These are phyloP conservation scores for Himalopsyche anomala DNA, from an alignment of 2,888 invertebrate genomes.

Conservation along the genomic window DNA sequence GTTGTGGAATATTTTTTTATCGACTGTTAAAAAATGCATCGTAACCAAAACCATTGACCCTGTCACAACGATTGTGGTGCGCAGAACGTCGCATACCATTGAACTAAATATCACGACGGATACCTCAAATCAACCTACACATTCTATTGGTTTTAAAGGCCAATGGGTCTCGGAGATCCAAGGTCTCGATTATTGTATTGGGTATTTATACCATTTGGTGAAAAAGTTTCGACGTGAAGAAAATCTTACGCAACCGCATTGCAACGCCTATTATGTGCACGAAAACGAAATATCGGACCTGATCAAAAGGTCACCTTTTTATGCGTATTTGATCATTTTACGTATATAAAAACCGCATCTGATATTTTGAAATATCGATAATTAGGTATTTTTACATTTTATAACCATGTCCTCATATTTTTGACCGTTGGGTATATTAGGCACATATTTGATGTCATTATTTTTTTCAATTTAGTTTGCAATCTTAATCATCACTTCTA, in stretches of 20 bases:
- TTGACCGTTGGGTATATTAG: no score
- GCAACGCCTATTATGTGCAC: neutral
- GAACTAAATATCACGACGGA: neutral
- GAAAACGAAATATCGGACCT: neutral
- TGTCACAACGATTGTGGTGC: neutral
- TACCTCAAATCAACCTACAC: neutral
- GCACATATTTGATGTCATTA: no score
- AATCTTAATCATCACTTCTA: no score
- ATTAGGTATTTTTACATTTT: no score
- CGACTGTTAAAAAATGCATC: neutral
- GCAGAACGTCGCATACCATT: neutral
- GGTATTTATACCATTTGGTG: neutral
- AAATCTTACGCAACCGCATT: neutral
- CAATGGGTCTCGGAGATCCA: neutral
- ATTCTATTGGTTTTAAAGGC: neutral
- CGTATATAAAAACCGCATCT: neutral
- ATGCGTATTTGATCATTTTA: neutral
- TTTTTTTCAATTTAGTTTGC: no score
- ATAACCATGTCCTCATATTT: no score
- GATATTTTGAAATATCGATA: neutral
- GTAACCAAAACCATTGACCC: neutral
- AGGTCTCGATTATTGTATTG: neutral
- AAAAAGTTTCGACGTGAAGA: neutral
- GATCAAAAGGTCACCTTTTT: slow-evolving; percentile 10
- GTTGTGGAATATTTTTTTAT: neutral